Base-by-base conservation (phyloP, 2,113 vertebrate species). In the Elanoides forficatus region DNA sequence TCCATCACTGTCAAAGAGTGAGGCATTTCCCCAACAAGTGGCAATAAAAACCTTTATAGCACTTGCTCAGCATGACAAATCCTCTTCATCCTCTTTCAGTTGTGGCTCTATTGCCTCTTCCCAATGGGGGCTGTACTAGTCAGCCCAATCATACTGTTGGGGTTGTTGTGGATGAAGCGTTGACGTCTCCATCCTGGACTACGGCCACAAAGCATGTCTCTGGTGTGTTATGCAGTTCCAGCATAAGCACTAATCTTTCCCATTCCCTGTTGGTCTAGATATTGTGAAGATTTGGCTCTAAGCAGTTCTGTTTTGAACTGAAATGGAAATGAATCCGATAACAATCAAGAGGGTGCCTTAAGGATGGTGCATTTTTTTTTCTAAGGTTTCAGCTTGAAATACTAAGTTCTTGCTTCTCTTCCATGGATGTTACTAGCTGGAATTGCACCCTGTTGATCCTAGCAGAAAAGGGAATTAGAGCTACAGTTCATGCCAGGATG, bases 31-130 rank as follows among this genome's bases (percentile, higher is more conserved):
- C 81, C 88, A 76, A 59, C 71, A 81, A 83, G 92, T 93, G 93
- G 75, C 90, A 94, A 72, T 93, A 95, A 94, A 96, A 92, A 22
- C 80, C 47, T 91, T 86, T 63, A 63, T 50, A 91, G 86, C 80
- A 59, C 42, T 85, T 88, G 74, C 79, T 92, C 38, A 62, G 82
- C 63, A 42, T 2, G n/a, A 92, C 81, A 94, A 81, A 93, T 73
- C 74, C 70, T 88, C 36, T 66, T 53, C 74, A n/a, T 45, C 58
- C 62, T 47, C 70, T 52, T 29, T 47, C 67, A 60, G 50, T 8
- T 20, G 85, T 79, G 80, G 26, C 27, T 90, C 88, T 70, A 53
- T 80, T 92, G 45, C 74, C 47, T 45, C n/a, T 66, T 83, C 53
- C 81, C 95, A 9, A 0, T 2, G 14, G 48, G 86, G 66, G 48